Conservation (phyloP, 2,888 invertebrate species). For the Lithophane semibrunnea region DNA sequence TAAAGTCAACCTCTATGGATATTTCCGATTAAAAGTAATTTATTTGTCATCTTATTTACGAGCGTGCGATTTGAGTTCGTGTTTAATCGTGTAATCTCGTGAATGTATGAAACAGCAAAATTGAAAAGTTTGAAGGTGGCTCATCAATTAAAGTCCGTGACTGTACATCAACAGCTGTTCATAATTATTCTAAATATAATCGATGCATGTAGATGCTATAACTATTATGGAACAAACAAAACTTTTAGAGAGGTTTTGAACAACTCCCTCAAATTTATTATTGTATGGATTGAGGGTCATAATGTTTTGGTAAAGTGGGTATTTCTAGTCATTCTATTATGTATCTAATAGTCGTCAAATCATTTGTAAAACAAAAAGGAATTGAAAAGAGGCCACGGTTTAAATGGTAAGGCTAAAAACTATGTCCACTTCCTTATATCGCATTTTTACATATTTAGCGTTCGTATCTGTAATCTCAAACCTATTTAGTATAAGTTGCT, state of each 20-base stretch:
- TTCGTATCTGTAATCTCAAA: not conserved
- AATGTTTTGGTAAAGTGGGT: not conserved
- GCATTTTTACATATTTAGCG: not conserved
- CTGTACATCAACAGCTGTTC: not conserved
- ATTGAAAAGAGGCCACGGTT: not conserved
- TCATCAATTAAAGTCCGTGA: too few relatives aligned
- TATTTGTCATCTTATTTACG: too few relatives aligned
- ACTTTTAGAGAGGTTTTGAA: not conserved
- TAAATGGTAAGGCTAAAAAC: not conserved
- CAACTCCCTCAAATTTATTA: not conserved
- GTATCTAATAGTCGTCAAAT: not conserved
- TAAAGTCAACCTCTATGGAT: too few relatives aligned
- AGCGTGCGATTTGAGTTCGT: too few relatives aligned
- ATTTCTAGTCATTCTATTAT: not conserved
- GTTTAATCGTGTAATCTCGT: too few relatives aligned
- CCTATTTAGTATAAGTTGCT: not conserved
- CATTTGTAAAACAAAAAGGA: not conserved
- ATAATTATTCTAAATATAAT: slow-evolving; percentile 1
- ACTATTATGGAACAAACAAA: not conserved
- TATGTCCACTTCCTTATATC: not conserved
- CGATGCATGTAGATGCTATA: not conserved
- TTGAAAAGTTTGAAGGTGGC: too few relatives aligned
- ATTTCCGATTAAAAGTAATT: too few relatives aligned
- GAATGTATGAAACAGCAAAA: too few relatives aligned
- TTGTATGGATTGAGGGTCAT: not conserved